Conservation (phyloP, 2,888 invertebrate species). For the Eupithecia subumbrata region DNA sequence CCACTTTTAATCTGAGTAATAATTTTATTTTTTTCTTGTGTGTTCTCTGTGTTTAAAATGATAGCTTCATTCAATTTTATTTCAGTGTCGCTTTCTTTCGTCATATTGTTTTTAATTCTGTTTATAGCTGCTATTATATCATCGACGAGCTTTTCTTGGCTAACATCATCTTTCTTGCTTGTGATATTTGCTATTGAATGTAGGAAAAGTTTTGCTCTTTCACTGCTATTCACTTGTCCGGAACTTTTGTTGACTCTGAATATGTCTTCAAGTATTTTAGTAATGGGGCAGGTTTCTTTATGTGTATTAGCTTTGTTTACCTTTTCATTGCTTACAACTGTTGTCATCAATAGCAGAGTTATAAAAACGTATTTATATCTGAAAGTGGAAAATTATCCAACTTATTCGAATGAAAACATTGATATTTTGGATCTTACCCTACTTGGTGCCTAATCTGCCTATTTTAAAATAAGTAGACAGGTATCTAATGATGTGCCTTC, state of each 20-base stretch:
- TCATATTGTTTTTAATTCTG: conserved; percentile 72
- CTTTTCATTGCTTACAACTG: conserved; percentile 47
- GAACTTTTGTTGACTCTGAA: conserved; percentile 70
- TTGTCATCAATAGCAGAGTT: conserved; percentile 49
- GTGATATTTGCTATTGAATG: conserved; percentile 83
- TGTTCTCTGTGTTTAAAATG: conserved; percentile 59
- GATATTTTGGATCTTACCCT: too few species aligned
- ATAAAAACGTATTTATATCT: conserved; percentile 65
- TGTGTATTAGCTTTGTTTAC: conserved; percentile 43
- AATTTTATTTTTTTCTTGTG: conserved; percentile 41
- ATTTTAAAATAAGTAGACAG: not conserved
- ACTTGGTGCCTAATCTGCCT: not conserved
- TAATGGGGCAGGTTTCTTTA: conserved; percentile 69
- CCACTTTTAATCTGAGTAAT: conserved; percentile 66
- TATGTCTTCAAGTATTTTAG: conserved; percentile 76
- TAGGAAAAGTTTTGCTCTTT: conserved; percentile 83
- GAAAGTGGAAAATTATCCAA: conserved; percentile 34
- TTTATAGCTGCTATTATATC: conserved; percentile 77
- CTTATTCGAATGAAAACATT: not conserved
- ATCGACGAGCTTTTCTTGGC: conserved; percentile 71
- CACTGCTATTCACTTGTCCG: conserved; percentile 60
- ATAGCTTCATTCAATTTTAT: conserved; percentile 74
- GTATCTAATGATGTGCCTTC: not conserved
- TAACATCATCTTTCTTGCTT: conserved; percentile 58
- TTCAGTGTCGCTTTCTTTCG: conserved; percentile 56